Base-by-base conservation (phyloP, 2,888 invertebrate genomes). In the Calameuta pallipes region DNA sequence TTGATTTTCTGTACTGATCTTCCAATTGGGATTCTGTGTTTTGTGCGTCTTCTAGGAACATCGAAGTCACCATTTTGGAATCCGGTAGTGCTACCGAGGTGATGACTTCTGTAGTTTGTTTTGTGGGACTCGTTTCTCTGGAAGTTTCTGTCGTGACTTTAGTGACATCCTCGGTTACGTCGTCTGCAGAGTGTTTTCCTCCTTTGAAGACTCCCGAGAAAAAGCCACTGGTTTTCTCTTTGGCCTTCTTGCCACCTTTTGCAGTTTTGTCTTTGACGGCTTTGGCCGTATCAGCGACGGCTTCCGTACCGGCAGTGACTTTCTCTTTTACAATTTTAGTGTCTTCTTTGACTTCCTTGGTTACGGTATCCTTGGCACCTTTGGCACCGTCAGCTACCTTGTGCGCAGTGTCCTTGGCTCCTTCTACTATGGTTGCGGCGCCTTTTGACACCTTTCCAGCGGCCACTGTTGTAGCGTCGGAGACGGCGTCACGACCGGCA, bases 151-250 rank as follows among this genome's bases (percentile, higher is more conserved):
- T 80, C 73, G 79, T 76, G 41, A 80, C 78, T 76, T 83, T 78
- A 74, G 77, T 74, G 75, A 80, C 34, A 69, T 82, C 82, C 76
- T 83, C 80, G 15, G 83, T 76, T 76, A 83, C 81, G 36, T 82
- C 82, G 34, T 80, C 82, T 15, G 74, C 81, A 1, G 81, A 75
- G 11, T 82, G 82, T 75, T 83, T 83, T 12, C 81, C 80, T 23
- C 83, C 82, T 56, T 83, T 82, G 34, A 83, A 78, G 30, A 83
- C 81, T 30, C 83, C 83, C 1, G 83, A 83, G 23, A 83, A 76
- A 68, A 83, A 83, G 31, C 83, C 79, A 78, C 79, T 75, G 74
- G 79, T 31, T 78, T 82, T 82, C 9, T 80, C 80, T 69, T 83
- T 83, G 13, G 75, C 69, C 69, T 84, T 82, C 73, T 84, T 83